Base-by-base conservation (phyloP, 2,113 vertebrate species). In the Chloebia gouldiae region DNA sequence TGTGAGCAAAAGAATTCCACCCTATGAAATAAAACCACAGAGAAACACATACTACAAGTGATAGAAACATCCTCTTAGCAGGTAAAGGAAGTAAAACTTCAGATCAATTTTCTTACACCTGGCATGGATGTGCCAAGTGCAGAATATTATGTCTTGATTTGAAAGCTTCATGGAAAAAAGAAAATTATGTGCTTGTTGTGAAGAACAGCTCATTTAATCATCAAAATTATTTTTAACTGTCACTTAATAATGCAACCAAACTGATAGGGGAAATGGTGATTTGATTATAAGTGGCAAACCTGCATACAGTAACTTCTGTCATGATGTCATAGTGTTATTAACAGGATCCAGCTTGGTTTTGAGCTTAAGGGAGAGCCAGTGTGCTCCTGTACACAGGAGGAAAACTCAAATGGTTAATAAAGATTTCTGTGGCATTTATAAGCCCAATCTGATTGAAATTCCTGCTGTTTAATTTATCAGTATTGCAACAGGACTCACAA, bases 131-230 rank as follows among this genome's bases (percentile, higher is more conserved):
- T 2, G 2, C 42, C 21, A 54, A 86, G 65, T 42, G 33, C 49
- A 92, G 70, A 93, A 78, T 63, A 31, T 88, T 66, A 66, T 24
- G 20, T 37, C 71, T 83, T 95, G 75, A 95, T 94, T 90, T 78
- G 40, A 73, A 91, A 66, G 83, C 53, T 72, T 86, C 37, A 40
- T 6, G 35, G 69, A 60, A 94, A 86, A 77, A 68, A 90, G 73
- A 69, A 95, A 92, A 94, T 68, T 56, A 64, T 0, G 0, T 69
- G 31, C 90, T 96, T 51, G 27, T 93, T 88, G 69, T 71, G 69
- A 93, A 92, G 76, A 81, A 50, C 37, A 71, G 79, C 82, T 93
- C 56, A 39, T 94, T 92, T 95, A 96, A 96, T 97, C 94, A 93
- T 45, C 69, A 86, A 84, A 81, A 95, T 96, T 90, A 80, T 47